Evolutionary conservation across 2,113 vertebrate genomes (phyloP).

Genomic region (Anas platyrhynchos): DNA sequence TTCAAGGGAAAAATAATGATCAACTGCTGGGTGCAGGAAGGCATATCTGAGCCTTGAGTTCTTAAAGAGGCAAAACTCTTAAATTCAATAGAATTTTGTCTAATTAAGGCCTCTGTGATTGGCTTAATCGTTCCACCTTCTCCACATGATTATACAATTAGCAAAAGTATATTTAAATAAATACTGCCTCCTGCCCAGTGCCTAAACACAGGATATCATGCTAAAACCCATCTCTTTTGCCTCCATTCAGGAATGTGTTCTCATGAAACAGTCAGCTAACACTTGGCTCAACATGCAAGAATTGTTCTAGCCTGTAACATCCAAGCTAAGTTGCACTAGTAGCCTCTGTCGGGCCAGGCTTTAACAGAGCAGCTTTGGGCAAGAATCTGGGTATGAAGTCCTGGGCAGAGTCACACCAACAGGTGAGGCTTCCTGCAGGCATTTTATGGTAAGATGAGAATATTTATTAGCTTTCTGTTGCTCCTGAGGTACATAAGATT

Average conservation of each 20-base stretch:
- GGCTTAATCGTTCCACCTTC: not conserved
- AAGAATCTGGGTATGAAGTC: not conserved
- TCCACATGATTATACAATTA: not conserved
- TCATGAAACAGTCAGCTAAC: not conserved
- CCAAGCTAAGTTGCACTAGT: not conserved
- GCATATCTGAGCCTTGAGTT: not conserved
- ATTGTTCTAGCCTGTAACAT: not conserved
- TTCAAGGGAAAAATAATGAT: slow-evolving; percentile 28
- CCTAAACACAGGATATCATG: not conserved
- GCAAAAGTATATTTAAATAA: not conserved
- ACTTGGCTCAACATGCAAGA: not conserved
- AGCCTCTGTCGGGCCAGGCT: not conserved
- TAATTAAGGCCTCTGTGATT: not conserved
- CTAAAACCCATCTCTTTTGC: not conserved
- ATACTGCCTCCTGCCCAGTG: accelerated
- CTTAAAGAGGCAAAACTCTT: not conserved
- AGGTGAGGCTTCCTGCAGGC: not conserved
- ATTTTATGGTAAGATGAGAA: not conserved
- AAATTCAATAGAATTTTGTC: not conserved
- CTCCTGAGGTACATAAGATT: slow-evolving; percentile 9
- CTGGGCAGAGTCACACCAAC: not conserved
- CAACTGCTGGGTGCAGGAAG: not conserved
- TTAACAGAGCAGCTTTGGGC: not conserved
- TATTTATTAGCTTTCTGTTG: slow-evolving; percentile 4
- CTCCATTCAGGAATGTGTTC: not conserved